A percentile compares a stretch with the other conserved stretches of the same genome.
Conservation (phyloP, 64 coral and sea anemone species). For the Stichodactyla helianthus region DNA sequence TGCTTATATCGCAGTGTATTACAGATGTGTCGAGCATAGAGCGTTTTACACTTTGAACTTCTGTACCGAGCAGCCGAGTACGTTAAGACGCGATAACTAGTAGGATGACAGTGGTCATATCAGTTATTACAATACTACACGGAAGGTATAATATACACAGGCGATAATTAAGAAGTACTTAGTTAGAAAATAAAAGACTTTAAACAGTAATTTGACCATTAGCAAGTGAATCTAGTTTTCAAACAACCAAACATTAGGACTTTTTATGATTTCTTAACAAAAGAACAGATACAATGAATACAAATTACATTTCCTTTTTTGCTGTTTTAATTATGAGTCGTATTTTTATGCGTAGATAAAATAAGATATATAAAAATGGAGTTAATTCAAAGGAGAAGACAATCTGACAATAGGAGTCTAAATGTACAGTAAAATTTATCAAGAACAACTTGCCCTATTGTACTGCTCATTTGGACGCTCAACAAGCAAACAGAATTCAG, state of each 20-base stretch:
- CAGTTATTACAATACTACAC: not conserved
- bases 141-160: not conserved
- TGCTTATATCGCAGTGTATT: too few species aligned
- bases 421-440: not conserved
- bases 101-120: not conserved
- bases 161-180: constrained; percentile 10
- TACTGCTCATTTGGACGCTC: too few species aligned
- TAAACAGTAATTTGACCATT: not conserved
- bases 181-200: not conserved
- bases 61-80: too few species aligned
- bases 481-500: too few species aligned
- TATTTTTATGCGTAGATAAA: too few species aligned
- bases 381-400: not conserved
- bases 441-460: too few species aligned
- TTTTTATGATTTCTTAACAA: not conserved
- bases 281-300: not conserved
- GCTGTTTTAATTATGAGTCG: too few species aligned
- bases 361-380: too few species aligned
- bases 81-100: too few species aligned
- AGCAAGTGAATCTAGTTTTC: not conserved
- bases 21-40: too few species aligned
- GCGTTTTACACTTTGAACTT: too few species aligned
- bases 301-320: too few species aligned
- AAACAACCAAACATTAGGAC: not conserved
- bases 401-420: not conserved